phyloP scores from a whole-genome alignment of 1,140 invertebrate genomes.

The Ooceraea biroi region DNA sequence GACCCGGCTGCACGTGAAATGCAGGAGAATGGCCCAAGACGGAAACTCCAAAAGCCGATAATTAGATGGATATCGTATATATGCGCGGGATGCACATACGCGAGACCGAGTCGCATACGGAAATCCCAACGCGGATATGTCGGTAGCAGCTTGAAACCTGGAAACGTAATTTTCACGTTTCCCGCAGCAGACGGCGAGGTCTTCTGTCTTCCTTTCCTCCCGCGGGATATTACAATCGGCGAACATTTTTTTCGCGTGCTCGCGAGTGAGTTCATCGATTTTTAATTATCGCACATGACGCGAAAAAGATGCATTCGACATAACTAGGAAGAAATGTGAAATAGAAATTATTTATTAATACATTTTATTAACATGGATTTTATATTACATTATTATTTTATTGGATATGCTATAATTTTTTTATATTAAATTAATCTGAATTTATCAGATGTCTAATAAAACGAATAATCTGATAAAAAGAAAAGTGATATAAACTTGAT shows the following conservation, averaged over 20 bases:
- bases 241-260: neutral
- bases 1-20: slow-evolving; percentile 60
- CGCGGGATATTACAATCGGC: slow-evolving; percentile 18
- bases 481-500: no score
- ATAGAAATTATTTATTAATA: neutral
- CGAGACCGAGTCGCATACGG: neutral
- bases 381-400: no score
- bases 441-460: no score
- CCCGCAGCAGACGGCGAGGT: neutral
- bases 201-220: slow-evolving; percentile 10
- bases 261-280: slow-evolving; percentile 7
- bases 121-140: slow-evolving; percentile 5
- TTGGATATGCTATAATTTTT: no score
- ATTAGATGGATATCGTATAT: slow-evolving; percentile 66
- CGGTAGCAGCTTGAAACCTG: slow-evolving; percentile 35
- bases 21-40: slow-evolving; percentile 14
- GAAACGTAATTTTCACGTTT: slow-evolving; percentile 55
- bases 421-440: no score
- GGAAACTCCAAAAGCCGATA: slow-evolving; percentile 52
- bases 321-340: neutral
- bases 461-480: no score
- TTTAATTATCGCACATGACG: slow-evolving; percentile 10
- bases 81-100: neutral
- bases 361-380: neutral
- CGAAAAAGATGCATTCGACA: neutral